Evolutionary conservation across 2,797 vertebrate species (phyloP), one percentile per base, ranked within the genome.

Genomic region (Macropus fuliginosus): DNA sequence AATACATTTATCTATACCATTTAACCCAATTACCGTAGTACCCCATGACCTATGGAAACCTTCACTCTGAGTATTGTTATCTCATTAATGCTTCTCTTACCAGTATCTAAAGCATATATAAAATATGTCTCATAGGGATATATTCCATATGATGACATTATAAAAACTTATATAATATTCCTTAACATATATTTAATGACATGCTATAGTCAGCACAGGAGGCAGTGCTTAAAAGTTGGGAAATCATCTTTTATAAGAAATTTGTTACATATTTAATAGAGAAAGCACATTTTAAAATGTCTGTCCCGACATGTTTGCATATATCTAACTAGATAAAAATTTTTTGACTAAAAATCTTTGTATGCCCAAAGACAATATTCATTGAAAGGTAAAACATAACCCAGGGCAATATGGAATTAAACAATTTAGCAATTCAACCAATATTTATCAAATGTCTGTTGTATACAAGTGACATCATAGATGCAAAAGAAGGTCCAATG

Each of bases 161-260:
- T 98, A 98, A 92, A 18, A 98, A 98, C 98, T 97, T 96, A 94
- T 96, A 96, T 96, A 97, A 97, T 98, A 96, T 98, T 98, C 98
- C 96, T 93, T 93, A 89, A 21, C 89, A 56, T 98, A 94, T 94
- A 92, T 40, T 98, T 92, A 95, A 94, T 96, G 93, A 74, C 91
- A 50, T 95, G 50, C 10, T 93, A 92, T 97, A 95, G 94, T 98
- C 4, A 97, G 93, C 94, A 97, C 90, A 92, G 91, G 55, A 97
- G 5, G 29, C 90, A 97, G 40, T 96, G 90, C 12, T 91, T 40
- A 97, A 96, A 90, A 96, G 46, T 96, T 18, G 97, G 59, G 74
- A 97, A 93, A 98, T 62, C 54, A 93, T 21, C 94, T 95, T 97
- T 95, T 97, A 90, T 27, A 97, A 96, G 95, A n/a, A 95, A 12